Percentiles rank a stretch among this genome's conserved stretches.
These are phyloP conservation scores for Caenorhabditis wallacei DNA, from an alignment of 2,888 invertebrate species.

Conservation along the genomic window DNA sequence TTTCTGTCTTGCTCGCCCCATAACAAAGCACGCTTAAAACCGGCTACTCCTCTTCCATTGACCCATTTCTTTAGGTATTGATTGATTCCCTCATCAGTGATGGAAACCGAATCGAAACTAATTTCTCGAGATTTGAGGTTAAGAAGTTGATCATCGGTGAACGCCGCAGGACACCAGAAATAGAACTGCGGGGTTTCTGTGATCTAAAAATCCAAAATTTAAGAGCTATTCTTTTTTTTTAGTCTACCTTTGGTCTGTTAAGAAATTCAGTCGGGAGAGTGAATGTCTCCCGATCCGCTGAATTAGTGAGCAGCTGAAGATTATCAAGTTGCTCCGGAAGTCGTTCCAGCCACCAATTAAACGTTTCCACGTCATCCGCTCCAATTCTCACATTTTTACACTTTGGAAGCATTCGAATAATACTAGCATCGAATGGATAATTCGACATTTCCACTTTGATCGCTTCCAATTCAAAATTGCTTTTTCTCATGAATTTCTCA, in stretches of 20 bases:
- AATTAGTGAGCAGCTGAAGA: too few species aligned
- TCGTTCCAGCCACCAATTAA: conserved; percentile 23
- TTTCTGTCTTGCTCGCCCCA: not conserved
- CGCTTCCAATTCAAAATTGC: not conserved
- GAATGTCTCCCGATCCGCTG: too few species aligned
- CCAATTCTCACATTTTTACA: not conserved
- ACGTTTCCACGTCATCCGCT: not conserved
- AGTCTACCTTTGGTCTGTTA: too few species aligned
- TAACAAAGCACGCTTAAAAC: not conserved
- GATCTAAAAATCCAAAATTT: too few species aligned
- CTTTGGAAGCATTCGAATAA: not conserved
- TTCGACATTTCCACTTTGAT: conserved; percentile 14
- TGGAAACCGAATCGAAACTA: not conserved
- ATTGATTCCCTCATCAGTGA: conserved; percentile 18
- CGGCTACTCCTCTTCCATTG: conserved; percentile 2
- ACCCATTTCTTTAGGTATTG: conserved; percentile 26
- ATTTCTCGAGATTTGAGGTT: conserved; percentile 2
- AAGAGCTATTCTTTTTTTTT: too few species aligned
- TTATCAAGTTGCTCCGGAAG: conserved; percentile 18
- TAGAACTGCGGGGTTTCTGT: not conserved
- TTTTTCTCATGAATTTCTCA: conserved; percentile 9
- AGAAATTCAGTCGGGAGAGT: too few species aligned
- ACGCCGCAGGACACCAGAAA: conserved; percentile 1
- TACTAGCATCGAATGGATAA: conserved; percentile 1
- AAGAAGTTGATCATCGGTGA: conserved; percentile 27